Evolutionary conservation across 2,888 invertebrate species (phyloP).

Genomic region (Pachymerium ferrugineum): DNA sequence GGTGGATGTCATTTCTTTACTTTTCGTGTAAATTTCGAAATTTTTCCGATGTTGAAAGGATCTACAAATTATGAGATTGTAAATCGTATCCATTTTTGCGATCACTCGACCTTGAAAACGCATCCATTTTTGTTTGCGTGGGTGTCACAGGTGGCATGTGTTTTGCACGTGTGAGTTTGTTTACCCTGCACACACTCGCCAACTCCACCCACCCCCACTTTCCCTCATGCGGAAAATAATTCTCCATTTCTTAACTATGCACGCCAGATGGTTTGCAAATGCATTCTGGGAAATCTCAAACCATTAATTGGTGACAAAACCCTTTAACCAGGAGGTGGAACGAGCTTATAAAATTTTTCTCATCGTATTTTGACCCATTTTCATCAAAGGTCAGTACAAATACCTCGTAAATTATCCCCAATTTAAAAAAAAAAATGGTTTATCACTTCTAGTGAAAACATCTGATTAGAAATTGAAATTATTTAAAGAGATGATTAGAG

Average conservation of each 20-base stretch:
- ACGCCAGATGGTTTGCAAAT: not conserved
- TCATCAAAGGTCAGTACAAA: not conserved
- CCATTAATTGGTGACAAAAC: not conserved
- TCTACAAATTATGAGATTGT: not conserved
- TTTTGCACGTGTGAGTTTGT: slow-evolving; percentile 23
- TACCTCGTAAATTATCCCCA: too few species aligned
- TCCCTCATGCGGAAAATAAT: not conserved
- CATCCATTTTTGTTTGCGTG: slow-evolving; percentile 1
- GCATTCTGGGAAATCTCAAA: not conserved
- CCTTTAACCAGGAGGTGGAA: not conserved
- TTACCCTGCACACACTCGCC: not conserved
- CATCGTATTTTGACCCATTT: not conserved
- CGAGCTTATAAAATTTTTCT: not conserved
- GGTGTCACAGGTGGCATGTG: not conserved
- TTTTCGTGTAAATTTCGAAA: not conserved
- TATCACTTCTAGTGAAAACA: too few species aligned
- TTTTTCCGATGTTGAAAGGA: not conserved
- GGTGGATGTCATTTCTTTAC: too few species aligned
- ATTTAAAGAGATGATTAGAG: too few species aligned
- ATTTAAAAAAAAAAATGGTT: too few species aligned
- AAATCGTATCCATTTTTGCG: not conserved
- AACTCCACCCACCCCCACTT: not conserved
- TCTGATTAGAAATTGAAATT: not conserved
- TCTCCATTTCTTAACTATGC: not conserved
- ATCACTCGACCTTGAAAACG: slow-evolving; percentile 3